phyloP scores from a whole-genome alignment of 2,113 vertebrate genomes.

The Myocastor coypus region DNA sequence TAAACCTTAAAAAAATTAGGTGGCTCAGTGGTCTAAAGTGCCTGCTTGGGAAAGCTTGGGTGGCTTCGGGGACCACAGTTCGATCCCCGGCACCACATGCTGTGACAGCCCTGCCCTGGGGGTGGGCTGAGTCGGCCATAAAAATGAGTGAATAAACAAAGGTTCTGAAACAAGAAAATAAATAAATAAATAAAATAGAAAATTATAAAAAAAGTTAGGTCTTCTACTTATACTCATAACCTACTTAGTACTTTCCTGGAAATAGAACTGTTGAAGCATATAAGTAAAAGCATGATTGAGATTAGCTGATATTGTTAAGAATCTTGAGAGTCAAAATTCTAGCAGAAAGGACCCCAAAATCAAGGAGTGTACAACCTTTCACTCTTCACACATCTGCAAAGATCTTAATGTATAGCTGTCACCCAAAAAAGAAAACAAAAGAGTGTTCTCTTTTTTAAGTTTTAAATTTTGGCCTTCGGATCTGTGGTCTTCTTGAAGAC shows the following conservation, averaged over 20 bases:
- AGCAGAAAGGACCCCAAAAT: constrained; percentile 34
- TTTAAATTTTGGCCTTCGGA: background rate
- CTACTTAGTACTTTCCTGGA: constrained; percentile 21
- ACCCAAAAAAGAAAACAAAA: constrained; percentile 40
- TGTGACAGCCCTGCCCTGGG: no score
- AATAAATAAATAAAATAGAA: no score
- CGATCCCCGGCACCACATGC: no score
- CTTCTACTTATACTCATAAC: constrained; percentile 24
- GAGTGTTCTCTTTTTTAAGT: background rate
- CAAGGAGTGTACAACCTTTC: background rate
- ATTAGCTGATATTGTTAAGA: constrained; percentile 67
- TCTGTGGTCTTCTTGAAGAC: constrained; percentile 32
- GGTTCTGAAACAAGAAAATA: no score
- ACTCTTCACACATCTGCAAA: constrained; percentile 46
- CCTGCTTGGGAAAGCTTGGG: no score
- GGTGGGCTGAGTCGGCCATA: no score
- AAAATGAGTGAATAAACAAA: no score
- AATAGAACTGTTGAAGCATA: constrained; percentile 28
- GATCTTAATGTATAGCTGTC: constrained; percentile 28
- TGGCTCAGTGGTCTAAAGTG: no score
- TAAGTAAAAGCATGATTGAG: constrained; percentile 49
- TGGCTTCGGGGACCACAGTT: no score
- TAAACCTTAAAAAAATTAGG: no score
- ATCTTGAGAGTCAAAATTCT: constrained; percentile 58
- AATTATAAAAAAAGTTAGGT: background rate